A percentile compares a stretch with the other conserved stretches of the same genome.
Conservation (phyloP, 1,140 invertebrate species). For the Anastrepha obliqua region DNA sequence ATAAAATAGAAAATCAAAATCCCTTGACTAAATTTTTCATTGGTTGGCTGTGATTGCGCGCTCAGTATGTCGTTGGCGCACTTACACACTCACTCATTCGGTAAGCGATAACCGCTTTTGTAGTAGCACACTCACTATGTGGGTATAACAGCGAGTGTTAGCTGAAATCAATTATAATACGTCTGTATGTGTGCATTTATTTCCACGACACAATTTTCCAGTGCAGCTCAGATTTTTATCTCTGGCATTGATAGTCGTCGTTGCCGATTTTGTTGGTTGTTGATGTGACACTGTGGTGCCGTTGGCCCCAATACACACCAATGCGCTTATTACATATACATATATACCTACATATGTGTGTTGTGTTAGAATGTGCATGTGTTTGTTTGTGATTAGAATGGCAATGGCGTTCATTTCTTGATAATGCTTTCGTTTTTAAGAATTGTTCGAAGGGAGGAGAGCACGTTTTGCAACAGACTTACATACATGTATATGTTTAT, state of each 20-base stretch:
- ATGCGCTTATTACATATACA: neutral
- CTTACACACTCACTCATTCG: neutral
- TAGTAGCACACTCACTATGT: neutral
- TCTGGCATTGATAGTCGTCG: constrained; percentile 16
- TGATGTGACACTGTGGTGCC: neutral
- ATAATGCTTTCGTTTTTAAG: neutral
- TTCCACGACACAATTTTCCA: constrained; percentile 54
- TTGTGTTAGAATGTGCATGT: neutral
- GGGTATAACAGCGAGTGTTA: neutral
- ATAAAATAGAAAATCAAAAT: constrained; percentile 75
- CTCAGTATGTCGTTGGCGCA: constrained; percentile 55
- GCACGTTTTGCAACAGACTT: neutral
- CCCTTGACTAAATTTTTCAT: constrained; percentile 75
- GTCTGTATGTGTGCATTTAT: constrained; percentile 5
- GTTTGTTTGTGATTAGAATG: neutral
- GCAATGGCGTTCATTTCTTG: constrained; percentile 11
- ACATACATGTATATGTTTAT: neutral
- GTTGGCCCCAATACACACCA: neutral
- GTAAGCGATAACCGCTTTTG: neutral
- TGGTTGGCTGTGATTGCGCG: constrained; percentile 74
- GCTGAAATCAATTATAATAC: constrained; percentile 12
- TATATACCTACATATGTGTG: neutral
- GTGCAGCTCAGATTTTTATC: constrained; percentile 49
- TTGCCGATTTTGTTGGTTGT: neutral
- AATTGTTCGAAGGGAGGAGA: neutral